Evolutionary conservation across 2,113 vertebrate species (phyloP).

Genomic region (Ardeotis arabs): DNA sequence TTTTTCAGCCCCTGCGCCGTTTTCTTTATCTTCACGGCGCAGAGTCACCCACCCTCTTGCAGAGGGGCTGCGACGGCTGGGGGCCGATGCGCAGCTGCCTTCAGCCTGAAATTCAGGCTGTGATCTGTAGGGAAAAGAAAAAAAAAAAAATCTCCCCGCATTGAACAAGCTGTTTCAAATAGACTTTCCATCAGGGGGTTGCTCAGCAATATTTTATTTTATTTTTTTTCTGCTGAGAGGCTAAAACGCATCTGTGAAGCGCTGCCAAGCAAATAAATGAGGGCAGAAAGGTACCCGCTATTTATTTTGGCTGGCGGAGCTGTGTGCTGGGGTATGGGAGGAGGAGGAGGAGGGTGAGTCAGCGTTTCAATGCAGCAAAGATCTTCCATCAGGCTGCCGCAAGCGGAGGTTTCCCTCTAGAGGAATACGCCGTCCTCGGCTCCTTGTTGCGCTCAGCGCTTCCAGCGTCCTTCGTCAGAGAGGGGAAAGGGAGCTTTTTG

Average conservation of each 20-base stretch:
- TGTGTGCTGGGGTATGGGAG: neutral
- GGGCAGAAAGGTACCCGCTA: slow-evolving; percentile 49
- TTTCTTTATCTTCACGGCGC: neutral
- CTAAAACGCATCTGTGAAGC: neutral
- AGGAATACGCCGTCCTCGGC: neutral
- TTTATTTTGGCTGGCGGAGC: slow-evolving; percentile 56
- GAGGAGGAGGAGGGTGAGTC: slow-evolving; percentile 46
- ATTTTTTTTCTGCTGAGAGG: neutral
- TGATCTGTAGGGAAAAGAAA: neutral
- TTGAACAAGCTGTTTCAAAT: neutral
- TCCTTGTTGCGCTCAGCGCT: neutral
- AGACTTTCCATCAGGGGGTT: neutral
- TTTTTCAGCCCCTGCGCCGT: neutral
- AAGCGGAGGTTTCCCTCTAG: slow-evolving; percentile 64
- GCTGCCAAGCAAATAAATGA: slow-evolving; percentile 50
- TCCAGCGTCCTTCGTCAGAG: neutral
- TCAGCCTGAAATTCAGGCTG: neutral
- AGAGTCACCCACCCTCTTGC: neutral
- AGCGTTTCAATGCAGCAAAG: slow-evolving; percentile 21
- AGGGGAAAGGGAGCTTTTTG: neutral
- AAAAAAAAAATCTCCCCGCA: neutral
- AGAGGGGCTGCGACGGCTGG: neutral
- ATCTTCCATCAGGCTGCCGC: neutral
- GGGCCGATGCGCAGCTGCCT: neutral
- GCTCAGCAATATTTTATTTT: slow-evolving; percentile 24